Conservation (phyloP, 2,113 vertebrate genomes). For the Heloderma charlesbogerti region DNA sequence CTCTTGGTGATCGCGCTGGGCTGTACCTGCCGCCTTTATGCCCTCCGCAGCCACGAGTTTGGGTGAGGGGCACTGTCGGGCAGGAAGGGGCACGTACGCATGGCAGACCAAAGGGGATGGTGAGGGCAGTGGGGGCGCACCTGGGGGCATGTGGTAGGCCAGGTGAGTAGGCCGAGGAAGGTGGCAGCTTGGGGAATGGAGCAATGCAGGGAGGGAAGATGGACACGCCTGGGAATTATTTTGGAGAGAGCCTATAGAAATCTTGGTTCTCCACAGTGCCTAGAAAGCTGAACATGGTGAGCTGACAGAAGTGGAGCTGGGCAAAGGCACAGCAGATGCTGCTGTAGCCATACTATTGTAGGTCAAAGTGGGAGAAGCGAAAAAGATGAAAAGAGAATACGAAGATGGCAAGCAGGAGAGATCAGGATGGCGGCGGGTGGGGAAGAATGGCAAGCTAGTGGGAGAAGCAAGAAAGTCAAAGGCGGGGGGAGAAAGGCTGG, state of each 20-base stretch:
- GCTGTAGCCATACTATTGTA: neutral
- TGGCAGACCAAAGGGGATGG: neutral
- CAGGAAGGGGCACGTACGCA: rapidly evolving
- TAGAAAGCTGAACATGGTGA: too few species aligned
- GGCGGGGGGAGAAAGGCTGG: neutral
- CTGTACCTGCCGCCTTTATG: slow-evolving; percentile 92
- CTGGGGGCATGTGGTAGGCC: neutral
- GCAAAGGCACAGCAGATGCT: neutral
- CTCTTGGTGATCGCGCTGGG: slow-evolving; percentile 91
- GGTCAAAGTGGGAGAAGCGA: too few species aligned
- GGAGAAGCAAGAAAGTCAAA: too few species aligned
- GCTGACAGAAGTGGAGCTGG: too few species aligned
- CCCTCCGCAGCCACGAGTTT: slow-evolving; percentile 85
- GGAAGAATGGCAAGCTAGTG: too few species aligned
- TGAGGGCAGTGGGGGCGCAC: neutral
- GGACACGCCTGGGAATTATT: neutral
- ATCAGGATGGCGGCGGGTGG: too few species aligned
- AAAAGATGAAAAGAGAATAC: neutral
- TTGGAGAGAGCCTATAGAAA: neutral
- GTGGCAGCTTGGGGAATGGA: neutral
- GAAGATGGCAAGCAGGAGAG: too few species aligned
- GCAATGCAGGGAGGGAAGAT: too few species aligned
- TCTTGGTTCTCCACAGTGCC: neutral
- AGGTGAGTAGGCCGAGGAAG: neutral
- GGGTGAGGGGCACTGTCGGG: slow-evolving; percentile 51